Conservation (phyloP, 2,888 invertebrate genomes). For the Clanis bilineata region DNA sequence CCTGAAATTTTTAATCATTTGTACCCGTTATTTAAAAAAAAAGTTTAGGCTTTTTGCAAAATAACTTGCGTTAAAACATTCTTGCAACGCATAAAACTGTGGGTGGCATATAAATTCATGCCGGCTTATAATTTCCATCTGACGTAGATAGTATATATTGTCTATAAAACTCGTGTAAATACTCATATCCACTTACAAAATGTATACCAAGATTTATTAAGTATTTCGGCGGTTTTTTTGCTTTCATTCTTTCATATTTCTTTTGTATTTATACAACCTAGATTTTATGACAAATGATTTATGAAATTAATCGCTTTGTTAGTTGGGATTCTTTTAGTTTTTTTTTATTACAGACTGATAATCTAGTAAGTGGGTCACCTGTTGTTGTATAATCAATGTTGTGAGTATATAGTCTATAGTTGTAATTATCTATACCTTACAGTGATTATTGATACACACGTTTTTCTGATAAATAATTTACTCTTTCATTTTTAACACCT, state of each 20-base stretch:
- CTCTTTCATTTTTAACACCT: too few relatives aligned
- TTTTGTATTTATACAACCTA: not conserved
- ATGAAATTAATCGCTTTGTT: not conserved
- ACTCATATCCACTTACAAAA: not conserved
- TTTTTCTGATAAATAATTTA: too few relatives aligned
- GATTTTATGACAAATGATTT: not conserved
- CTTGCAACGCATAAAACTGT: not conserved
- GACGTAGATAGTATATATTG: constrained; percentile 6
- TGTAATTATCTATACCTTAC: too few relatives aligned
- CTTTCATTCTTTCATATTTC: not conserved
- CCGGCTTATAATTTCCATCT: not conserved
- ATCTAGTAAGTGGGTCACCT: too few relatives aligned
- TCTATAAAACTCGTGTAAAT: not conserved
- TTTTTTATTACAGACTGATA: too few relatives aligned
- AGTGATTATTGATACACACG: too few relatives aligned
- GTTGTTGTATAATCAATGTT: too few relatives aligned
- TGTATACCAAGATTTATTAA: not conserved
- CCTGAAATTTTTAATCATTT: too few relatives aligned
- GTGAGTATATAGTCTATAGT: too few relatives aligned
- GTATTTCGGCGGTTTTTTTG: not conserved
- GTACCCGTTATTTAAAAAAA: too few relatives aligned
- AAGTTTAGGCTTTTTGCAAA: not conserved
- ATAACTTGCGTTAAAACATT: not conserved
- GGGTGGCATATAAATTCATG: not conserved
- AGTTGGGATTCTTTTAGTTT: too few relatives aligned